Evolutionary conservation across 37 sponge, comb jelly and placozoan genomes (phyloP).

Genomic region (Tethya wilhelma): DNA sequence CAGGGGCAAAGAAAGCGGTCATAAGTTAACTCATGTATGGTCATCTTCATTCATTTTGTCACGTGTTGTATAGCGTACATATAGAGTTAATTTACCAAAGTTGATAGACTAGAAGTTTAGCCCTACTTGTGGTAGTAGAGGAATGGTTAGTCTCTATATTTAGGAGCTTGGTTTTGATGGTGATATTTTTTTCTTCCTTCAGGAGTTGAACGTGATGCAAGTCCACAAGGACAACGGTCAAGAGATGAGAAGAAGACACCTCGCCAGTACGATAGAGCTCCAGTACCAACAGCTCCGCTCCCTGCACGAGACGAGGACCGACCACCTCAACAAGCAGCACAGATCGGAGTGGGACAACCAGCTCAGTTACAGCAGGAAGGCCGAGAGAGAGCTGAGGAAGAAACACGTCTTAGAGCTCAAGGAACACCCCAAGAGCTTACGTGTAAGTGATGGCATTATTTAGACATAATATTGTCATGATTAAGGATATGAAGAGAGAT

Average conservation of each 20-base stretch:
- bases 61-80: neutral
- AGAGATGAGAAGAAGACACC: slow-evolving; percentile 81
- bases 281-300: slow-evolving; percentile 86
- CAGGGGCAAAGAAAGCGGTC: no score
- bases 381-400: slow-evolving; percentile 93
- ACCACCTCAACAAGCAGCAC: slow-evolving; percentile 91
- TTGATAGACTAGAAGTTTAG: neutral
- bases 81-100: neutral
- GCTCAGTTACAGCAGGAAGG: slow-evolving; percentile 90
- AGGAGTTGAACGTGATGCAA: slow-evolving; percentile 93
- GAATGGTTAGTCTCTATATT: no score
- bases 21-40: no score
- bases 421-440: slow-evolving; percentile 96
- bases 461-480: neutral
- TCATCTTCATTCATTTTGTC: no score
- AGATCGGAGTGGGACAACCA: slow-evolving; percentile 95
- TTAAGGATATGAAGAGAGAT: neutral
- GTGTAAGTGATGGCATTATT: slow-evolving; percentile 77
- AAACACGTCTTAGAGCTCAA: slow-evolving; percentile 93
- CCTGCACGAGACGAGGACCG: slow-evolving; percentile 85
- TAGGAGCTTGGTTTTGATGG: no score
- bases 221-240: slow-evolving; percentile 90
- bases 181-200: neutral
- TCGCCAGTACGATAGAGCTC: slow-evolving; percentile 74
- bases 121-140: no score